Percentiles rank a stretch among this genome's conserved stretches.
Conservation (phyloP, 64 coral and sea anemone species). For the Actinia tenebrosa region DNA sequence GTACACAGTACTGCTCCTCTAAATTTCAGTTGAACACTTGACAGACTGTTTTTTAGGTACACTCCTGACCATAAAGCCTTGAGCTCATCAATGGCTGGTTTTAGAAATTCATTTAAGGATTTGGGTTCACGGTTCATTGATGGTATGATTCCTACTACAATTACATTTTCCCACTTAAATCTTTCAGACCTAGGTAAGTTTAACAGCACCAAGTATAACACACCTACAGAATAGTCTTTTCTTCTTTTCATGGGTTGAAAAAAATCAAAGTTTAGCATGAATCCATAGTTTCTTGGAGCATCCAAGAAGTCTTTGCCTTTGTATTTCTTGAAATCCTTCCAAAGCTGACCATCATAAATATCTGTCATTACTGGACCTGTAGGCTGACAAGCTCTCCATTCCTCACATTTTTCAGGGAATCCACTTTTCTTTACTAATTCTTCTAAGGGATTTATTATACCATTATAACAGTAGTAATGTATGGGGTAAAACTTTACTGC, state of each 20-base stretch:
- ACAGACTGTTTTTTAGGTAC: slow-evolving; percentile 9
- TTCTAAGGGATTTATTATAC: slow-evolving; percentile 38
- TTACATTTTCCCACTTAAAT: slow-evolving; percentile 3
- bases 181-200: background rate
- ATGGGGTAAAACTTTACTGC: slow-evolving; percentile 22
- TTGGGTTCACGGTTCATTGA: background rate
- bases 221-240: background rate
- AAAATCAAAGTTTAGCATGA: slow-evolving; percentile 20
- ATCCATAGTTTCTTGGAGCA: slow-evolving; percentile 22
- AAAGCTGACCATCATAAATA: background rate
- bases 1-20: background rate
- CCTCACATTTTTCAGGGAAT: slow-evolving; percentile 37
- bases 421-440: slow-evolving; percentile 6
- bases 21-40: background rate
- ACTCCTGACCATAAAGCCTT: slow-evolving; percentile 17
- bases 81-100: slow-evolving; percentile 5
- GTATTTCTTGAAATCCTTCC: slow-evolving; percentile 7
- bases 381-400: background rate
- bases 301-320: background rate
- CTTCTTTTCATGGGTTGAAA: background rate
- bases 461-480: background rate
- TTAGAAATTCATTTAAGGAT: slow-evolving; percentile 26
- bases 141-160: slow-evolving; percentile 23
- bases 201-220: slow-evolving; percentile 1
- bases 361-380: background rate